These are phyloP conservation scores for Drosophila equinoxialis DNA, from an alignment of 1,140 invertebrate genomes.

Conservation along the genomic window DNA sequence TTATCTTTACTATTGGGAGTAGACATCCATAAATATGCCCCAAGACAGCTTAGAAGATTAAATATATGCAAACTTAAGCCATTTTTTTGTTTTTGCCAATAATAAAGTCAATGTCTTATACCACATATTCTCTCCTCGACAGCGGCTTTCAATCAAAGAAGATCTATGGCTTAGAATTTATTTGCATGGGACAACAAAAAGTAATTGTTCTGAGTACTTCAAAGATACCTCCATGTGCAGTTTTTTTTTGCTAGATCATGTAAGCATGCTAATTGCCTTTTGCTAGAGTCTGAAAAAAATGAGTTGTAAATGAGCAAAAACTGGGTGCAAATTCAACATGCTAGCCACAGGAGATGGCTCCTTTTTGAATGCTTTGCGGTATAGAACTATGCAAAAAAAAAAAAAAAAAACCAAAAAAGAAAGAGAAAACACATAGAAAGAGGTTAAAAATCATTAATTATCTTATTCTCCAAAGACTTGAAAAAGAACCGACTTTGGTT, in stretches of 20 bases:
- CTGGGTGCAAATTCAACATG: constrained; percentile 36
- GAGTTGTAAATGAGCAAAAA: constrained; percentile 78
- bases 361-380: constrained; percentile 59
- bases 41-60: too few relatives aligned
- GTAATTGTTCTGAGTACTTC: constrained; percentile 39
- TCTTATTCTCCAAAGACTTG: constrained; percentile 35
- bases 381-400: constrained; percentile 34
- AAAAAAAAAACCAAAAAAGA: constrained; percentile 28
- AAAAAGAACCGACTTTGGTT: constrained; percentile 50
- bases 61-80: too few relatives aligned
- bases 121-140: background rate
- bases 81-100: too few relatives aligned
- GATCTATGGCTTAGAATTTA: too few relatives aligned
- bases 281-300: constrained; percentile 74
- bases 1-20: too few relatives aligned
- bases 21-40: too few relatives aligned
- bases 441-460: constrained; percentile 65
- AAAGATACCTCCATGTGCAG: constrained; percentile 51
- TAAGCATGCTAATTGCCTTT: constrained; percentile 75
- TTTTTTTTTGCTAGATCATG: constrained; percentile 55
- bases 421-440: background rate
- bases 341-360: constrained; percentile 26
- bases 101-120: too few relatives aligned
- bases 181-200: too few relatives aligned
- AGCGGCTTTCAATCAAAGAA: constrained; percentile 1